Evolutionary conservation across 1,140 invertebrate genomes (phyloP).

Genomic region (Andricus grossulariae): DNA sequence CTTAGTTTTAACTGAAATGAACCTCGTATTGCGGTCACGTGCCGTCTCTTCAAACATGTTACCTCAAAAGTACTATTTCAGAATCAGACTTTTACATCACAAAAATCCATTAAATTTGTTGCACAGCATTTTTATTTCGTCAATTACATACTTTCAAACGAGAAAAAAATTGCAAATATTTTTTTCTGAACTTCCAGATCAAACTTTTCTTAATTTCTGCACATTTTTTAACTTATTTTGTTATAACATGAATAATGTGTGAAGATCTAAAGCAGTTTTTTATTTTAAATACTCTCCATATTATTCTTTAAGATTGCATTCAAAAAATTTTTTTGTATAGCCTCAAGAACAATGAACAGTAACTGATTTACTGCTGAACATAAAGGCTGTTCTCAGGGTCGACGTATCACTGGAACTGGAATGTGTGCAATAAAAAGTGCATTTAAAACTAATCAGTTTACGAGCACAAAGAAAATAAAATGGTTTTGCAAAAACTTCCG

Average conservation of each 20-base stretch:
- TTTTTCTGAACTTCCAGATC: too few relatives aligned
- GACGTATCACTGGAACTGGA: neutral
- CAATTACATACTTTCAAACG: neutral
- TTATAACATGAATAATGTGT: too few relatives aligned
- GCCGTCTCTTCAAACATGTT: neutral
- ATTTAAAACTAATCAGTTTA: constrained; percentile 15
- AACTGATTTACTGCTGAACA: too few relatives aligned
- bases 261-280: too few relatives aligned
- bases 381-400: constrained; percentile 9
- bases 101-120: neutral
- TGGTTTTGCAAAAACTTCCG: neutral
- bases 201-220: too few relatives aligned
- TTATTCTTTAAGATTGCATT: too few relatives aligned
- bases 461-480: constrained; percentile 7
- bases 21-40: neutral
- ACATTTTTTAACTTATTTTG: too few relatives aligned
- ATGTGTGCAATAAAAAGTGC: neutral
- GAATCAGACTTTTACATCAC: neutral
- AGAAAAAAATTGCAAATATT: neutral
- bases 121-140: neutral
- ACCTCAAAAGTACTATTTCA: neutral
- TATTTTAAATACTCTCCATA: too few relatives aligned
- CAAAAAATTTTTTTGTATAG: too few relatives aligned
- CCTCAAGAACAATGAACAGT: too few relatives aligned
- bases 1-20: neutral